phyloP scores from a whole-genome alignment of 2,797 vertebrate genomes.

The Coreius guichenoti region DNA sequence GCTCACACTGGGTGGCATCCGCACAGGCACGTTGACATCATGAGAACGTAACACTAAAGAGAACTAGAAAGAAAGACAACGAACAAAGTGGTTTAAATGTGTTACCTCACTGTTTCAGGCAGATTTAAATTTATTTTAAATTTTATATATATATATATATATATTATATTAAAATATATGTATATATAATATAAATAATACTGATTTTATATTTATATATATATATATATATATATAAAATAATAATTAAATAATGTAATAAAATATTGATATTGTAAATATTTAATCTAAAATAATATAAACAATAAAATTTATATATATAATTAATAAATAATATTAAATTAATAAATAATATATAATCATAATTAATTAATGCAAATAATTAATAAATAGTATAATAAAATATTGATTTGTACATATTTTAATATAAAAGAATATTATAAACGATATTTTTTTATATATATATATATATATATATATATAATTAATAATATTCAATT shows the following conservation, averaged over 20 bases:
- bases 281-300: not conserved
- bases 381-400: not conserved
- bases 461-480: not conserved
- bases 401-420: too few relatives aligned
- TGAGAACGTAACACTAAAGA: conserved; percentile 37
- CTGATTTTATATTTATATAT: too few relatives aligned
- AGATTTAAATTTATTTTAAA: not conserved
- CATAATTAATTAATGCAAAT: not conserved
- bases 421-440: not conserved
- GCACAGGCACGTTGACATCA: conserved; percentile 44
- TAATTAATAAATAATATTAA: not conserved
- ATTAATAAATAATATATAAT: not conserved
- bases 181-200: not conserved
- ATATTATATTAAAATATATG: not conserved
- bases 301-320: not conserved
- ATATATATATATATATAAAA: not conserved
- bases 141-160: not conserved
- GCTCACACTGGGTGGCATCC: conserved; percentile 52
- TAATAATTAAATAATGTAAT: not conserved
- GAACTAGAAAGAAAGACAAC: not conserved
- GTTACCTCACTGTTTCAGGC: not conserved
- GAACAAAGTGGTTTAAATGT: not conserved
- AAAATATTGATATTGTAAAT: too few relatives aligned
- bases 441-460: too few relatives aligned
- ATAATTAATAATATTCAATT: not conserved